Base-by-base conservation (phyloP, 2,113 vertebrate genomes). In the Sorex fumeus region DNA sequence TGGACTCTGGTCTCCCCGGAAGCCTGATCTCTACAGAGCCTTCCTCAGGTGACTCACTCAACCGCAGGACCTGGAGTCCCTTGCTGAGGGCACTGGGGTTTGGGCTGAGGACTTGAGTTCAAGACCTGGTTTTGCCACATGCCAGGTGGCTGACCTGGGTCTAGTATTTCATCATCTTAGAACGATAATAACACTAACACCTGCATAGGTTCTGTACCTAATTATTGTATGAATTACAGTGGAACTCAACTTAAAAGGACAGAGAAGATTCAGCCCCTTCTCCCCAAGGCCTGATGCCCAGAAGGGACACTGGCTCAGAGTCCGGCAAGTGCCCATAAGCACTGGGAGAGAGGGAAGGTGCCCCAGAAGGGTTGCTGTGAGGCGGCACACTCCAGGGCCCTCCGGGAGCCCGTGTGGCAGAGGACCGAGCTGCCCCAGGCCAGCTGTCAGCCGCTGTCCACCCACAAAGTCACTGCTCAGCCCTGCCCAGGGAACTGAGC, bases 111-210 rank as follows among this genome's bases (percentile, higher is more conserved):
- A 57, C 30, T 10, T 87, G 34, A 40, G 8, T 27, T 71, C 4
- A 18, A 32, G 77, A 19, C n/a, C 70, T 7, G 8, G 71, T 40
- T 93, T 71, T 69, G 88, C 67, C 64, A 11, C 83, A 88, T 95
- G 88, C 88, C 80, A 66, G 45, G 16, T 0, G 2, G 34, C 10
- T 77, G 88, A 85, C 83, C 36, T 3, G 9, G 77, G 30, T 50
- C 36, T 87, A 28, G 0, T 2, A 3, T 53, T 70, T 87, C 84
- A 84, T 53, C 45, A 32, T 76, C 92, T 43, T 16, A 76, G 71
- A 90, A 90, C 64, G 36, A 72, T 67, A 16, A 27, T 50, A 36
- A 62, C 66, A 75, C 25, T 23, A 79, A 47, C 70, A 71, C 36
- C 84, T 84, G 88, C 45, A 43, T 53, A 19, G 9, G 27, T 45